phyloP scores from a whole-genome alignment of 2,797 vertebrate genomes.

The Hydrophis major region DNA sequence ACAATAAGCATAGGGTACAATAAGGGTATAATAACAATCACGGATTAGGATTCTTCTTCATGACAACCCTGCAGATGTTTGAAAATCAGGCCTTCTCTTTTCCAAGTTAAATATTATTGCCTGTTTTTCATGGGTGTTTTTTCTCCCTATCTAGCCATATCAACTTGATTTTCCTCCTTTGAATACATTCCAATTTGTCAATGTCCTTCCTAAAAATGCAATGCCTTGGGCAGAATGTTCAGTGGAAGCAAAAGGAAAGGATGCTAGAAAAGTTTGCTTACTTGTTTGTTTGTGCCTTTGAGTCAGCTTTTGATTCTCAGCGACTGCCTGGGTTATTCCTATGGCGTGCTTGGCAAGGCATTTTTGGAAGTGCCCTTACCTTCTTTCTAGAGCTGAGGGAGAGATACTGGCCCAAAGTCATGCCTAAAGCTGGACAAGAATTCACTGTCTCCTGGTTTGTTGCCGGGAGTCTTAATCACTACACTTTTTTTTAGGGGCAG shows the following conservation, averaged over 20 bases:
- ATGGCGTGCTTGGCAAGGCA: not conserved
- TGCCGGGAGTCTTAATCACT: not conserved
- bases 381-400: not conserved
- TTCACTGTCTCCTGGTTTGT: not conserved
- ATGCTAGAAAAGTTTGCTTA: not conserved
- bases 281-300: not conserved
- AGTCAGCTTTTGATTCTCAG: not conserved
- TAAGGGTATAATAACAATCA: not conserved
- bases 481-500: not conserved
- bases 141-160: not conserved
- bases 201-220: not conserved
- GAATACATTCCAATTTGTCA: not conserved
- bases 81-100: not conserved
- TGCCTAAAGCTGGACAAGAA: not conserved
- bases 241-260: not conserved
- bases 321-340: not conserved
- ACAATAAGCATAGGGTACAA: too few species aligned
- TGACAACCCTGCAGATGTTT: not conserved
- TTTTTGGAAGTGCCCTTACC: not conserved
- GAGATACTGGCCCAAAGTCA: not conserved
- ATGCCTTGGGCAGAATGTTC: not conserved
- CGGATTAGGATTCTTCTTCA: not conserved
- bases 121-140: not conserved
- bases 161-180: not conserved
- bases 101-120: not conserved